Evolutionary conservation across 2,888 invertebrate genomes (phyloP), one percentile per base, ranked within the genome.

Genomic region (Sabatieria punctata): DNA sequence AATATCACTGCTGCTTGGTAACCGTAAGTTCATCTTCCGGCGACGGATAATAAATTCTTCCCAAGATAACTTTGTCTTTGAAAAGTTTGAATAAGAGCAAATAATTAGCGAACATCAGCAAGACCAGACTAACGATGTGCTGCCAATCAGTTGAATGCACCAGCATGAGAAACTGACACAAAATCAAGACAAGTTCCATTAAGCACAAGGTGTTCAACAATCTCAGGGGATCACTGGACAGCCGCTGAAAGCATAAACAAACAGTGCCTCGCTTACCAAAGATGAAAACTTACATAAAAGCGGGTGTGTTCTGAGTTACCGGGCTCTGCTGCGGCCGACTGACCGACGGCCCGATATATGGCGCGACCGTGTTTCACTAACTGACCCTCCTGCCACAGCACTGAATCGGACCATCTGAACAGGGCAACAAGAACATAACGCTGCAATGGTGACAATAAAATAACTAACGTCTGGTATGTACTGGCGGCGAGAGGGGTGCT

Each of bases 31-130:
- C 46, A 21, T 46, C 46, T 6, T 46, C 46, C 3, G 46, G 42
- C 22, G 37, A 41, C 11, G 48, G 48, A 40, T 61, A 60, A 52
- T 68, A 68, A 4, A 61, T 57, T 48, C 63, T 60, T 15, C 57
- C 56, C 47, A 85, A 78, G 26, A 91, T 78, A 3, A 86, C 71
- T 63, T 81, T 85, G 67, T 89, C 86, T 38, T 91, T 75, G 26
- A 80, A 74, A 55, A 89, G 73, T 69, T 86, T 85, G 66, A 86
- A 93, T 39, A 93, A 73, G 0, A 85, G 82, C 61, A 83, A 82
- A 68, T 89, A 88, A 68, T 89, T 91, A 52, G 83, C 82, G 62
- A 88, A 79, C 30, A 89, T 75, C 41, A 93, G 72, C 49, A 88
- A 74, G 4, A 84, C 78, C 57, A 88, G 74, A 2, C 89, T 82